Evolutionary conservation across 2,113 vertebrate species (phyloP).

Genomic region (Oreocharis arfaki): DNA sequence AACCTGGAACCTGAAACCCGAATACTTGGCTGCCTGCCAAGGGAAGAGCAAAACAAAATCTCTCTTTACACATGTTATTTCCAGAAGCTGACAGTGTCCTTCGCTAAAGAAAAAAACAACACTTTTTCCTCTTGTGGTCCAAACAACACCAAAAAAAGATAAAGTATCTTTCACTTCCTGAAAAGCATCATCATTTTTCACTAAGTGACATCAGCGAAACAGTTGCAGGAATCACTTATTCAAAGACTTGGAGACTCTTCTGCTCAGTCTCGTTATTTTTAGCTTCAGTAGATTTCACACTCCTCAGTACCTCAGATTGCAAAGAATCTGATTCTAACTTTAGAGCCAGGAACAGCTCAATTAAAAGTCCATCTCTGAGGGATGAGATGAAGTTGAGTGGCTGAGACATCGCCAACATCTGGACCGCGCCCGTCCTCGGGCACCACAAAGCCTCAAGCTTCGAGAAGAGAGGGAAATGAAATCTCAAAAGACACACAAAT

Average conservation of each 20-base stretch:
- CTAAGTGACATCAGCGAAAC: background rate
- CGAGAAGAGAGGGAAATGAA: background rate
- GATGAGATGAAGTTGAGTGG: background rate
- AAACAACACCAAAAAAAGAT: background rate
- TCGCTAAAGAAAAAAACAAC: background rate
- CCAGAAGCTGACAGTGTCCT: background rate
- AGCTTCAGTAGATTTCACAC: background rate
- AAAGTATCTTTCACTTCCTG: background rate
- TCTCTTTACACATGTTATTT: background rate
- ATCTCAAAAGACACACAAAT: background rate
- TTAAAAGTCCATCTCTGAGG: background rate
- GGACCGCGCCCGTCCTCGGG: rapidly evolving
- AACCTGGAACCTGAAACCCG: background rate
- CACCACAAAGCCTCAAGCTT: background rate
- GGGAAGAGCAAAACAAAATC: background rate
- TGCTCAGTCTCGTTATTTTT: background rate
- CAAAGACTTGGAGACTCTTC: background rate
- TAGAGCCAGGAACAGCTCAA: background rate
- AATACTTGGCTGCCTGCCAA: background rate
- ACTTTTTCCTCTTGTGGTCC: background rate
- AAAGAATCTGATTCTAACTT: background rate
- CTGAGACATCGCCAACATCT: background rate
- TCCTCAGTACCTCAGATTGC: background rate
- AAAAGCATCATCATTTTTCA: background rate
- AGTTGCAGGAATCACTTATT: background rate